Conservation (phyloP, 2,113 vertebrate species). For the Melanocharis versteri region DNA sequence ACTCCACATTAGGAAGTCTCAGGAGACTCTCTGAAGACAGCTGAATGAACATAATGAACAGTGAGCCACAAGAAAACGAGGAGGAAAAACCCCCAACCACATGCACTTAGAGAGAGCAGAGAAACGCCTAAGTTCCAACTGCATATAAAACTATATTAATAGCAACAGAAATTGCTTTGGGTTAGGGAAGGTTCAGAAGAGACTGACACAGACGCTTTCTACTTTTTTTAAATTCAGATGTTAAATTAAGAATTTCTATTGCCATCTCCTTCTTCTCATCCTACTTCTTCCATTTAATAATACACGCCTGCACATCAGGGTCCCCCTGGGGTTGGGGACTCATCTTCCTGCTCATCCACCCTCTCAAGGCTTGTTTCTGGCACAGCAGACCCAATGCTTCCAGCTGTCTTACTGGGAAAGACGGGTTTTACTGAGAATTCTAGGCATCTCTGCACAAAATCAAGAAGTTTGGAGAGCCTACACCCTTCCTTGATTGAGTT, state of each 20-base stretch:
- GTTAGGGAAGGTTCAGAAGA: slow-evolving; percentile 18
- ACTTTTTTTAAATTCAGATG: not conserved
- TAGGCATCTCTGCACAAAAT: not conserved
- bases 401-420: not conserved
- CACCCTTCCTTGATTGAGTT: not conserved
- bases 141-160: slow-evolving; percentile 12
- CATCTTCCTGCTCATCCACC: not conserved
- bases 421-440: not conserved
- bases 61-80: not conserved
- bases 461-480: not conserved
- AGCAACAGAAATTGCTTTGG: slow-evolving; percentile 33
- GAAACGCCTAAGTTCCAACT: not conserved
- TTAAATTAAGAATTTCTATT: not conserved
- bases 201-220: not conserved
- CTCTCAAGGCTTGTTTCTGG: not conserved
- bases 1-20: not conserved
- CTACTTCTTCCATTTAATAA: not conserved
- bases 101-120: not conserved
- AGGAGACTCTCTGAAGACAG: slow-evolving; percentile 4
- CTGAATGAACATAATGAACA: slow-evolving; percentile 27
- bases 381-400: not conserved
- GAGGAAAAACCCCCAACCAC: slow-evolving; percentile 29
- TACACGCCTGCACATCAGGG: not conserved
- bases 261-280: not conserved
- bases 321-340: not conserved